A percentile compares a stretch with the other conserved stretches of the same genome.
phyloP scores from a whole-genome alignment of 2,888 invertebrate species.

The Cantharis flavilabris region DNA sequence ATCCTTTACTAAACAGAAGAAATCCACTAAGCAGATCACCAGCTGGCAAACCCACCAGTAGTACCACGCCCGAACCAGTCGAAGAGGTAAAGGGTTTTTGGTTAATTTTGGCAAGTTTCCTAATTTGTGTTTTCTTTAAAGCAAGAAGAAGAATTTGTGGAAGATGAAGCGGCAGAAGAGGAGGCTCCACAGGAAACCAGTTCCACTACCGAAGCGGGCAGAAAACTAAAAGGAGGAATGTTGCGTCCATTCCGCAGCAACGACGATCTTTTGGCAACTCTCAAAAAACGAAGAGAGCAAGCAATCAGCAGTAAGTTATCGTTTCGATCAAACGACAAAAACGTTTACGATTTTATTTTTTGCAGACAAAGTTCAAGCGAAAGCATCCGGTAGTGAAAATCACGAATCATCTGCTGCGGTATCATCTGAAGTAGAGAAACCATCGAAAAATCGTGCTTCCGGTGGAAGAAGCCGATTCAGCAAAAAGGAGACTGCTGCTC shows the following conservation, averaged over 20 bases:
- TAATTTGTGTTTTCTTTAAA: slow-evolving; percentile 33
- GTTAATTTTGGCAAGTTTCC: neutral
- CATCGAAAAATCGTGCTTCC: slow-evolving; percentile 8
- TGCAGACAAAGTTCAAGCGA: slow-evolving; percentile 25
- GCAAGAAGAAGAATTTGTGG: slow-evolving; percentile 58
- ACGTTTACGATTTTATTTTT: neutral
- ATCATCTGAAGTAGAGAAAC: slow-evolving; percentile 8
- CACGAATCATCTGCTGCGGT: slow-evolving; percentile 20
- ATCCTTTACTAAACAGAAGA: slow-evolving; percentile 49
- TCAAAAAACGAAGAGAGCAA: slow-evolving; percentile 74
- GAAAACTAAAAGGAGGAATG: slow-evolving; percentile 66
- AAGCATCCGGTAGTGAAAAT: slow-evolving; percentile 4
- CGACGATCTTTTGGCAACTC: slow-evolving; percentile 72
- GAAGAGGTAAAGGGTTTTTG: slow-evolving; percentile 30
- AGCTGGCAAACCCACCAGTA: slow-evolving; percentile 47
- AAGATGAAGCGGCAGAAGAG: slow-evolving; percentile 64
- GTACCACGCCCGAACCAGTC: slow-evolving; percentile 43
- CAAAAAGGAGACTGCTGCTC: slow-evolving; percentile 19
- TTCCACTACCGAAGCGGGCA: slow-evolving; percentile 72
- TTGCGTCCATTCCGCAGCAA: slow-evolving; percentile 80
- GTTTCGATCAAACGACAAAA: neutral
- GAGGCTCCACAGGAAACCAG: slow-evolving; percentile 62
- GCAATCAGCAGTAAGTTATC: slow-evolving; percentile 62
- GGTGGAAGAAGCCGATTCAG: slow-evolving; percentile 17
- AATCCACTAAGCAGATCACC: slow-evolving; percentile 49